These are phyloP conservation scores for Aurelia aurita DNA, from an alignment of 30 jellyfish, hydroid and myxozoan genomes.

Conservation along the genomic window DNA sequence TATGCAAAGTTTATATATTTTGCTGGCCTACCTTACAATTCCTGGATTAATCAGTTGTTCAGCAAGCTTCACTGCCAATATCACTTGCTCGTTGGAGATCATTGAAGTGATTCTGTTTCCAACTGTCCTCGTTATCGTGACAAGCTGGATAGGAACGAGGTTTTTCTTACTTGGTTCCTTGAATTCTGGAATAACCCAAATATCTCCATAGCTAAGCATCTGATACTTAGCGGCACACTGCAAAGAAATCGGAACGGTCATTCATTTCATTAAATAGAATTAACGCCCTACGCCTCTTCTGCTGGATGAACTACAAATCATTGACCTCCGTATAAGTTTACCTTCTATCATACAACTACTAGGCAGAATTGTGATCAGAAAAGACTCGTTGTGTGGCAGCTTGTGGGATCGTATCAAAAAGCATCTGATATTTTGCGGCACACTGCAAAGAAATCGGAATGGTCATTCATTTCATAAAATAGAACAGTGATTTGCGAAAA, in stretches of 20 bases:
- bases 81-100: slow-evolving; percentile 14
- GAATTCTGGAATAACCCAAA: slow-evolving; percentile 41
- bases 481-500: too few species aligned
- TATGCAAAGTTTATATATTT: too few species aligned
- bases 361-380: too few species aligned
- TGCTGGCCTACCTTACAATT: slow-evolving; percentile 1
- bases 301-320: too few species aligned
- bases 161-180: neutral
- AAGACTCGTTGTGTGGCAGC: too few species aligned
- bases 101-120: neutral
- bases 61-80: slow-evolving; percentile 1
- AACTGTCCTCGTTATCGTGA: slow-evolving; percentile 20
- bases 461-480: too few species aligned
- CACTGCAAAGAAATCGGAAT: slow-evolving; percentile 5
- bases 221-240: slow-evolving; percentile 49
- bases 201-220: slow-evolving; percentile 44
- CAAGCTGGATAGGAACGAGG: slow-evolving; percentile 50
- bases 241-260: neutral
- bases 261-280: too few species aligned
- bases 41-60: neutral
- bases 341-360: too few species aligned
- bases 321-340: too few species aligned
- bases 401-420: too few species aligned
- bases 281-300: too few species aligned
- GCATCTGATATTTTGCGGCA: slow-evolving; percentile 45